A percentile compares a stretch with the other conserved stretches of the same genome.
Evolutionary conservation across 2,888 invertebrate species (phyloP).

Genomic region (Poecilobothrus nobilitatus): DNA sequence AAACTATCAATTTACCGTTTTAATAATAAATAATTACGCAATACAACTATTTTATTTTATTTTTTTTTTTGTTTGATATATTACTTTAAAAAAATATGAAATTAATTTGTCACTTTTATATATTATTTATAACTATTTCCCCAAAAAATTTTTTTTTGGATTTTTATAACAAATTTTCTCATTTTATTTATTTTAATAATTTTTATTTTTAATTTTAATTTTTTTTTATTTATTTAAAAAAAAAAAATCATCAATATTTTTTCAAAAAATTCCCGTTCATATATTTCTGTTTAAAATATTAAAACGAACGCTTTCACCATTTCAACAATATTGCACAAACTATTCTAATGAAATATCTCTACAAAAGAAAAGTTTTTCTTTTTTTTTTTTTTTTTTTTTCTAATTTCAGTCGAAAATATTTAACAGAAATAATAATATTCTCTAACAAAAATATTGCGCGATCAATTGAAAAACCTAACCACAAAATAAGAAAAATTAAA

Average conservation of each 20-base stretch:
- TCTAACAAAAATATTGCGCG: neutral
- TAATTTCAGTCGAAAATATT: neutral
- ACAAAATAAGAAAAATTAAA: no score
- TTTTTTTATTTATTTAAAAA: no score
- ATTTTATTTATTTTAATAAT: neutral
- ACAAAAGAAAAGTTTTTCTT: neutral
- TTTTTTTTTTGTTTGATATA: no score
- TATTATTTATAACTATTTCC: neutral
- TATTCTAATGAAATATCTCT: neutral
- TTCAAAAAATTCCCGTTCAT: no score
- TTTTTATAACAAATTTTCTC: no score
- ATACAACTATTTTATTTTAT: neutral
- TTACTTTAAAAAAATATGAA: no score
- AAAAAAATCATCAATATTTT: no score
- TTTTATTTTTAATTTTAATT: neutral
- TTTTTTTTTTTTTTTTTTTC: neutral
- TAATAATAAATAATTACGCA: conserved; percentile 1
- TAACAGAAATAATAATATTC: neutral
- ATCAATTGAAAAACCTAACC: neutral
- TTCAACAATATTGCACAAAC: neutral
- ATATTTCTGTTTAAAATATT: no score
- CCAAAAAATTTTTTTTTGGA: neutral
- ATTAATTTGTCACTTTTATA: no score
- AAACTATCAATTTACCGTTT: neutral
- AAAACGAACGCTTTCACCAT: neutral